These are phyloP conservation scores for Uria lomvia DNA, from an alignment of 2,113 vertebrate species.

Conservation along the genomic window DNA sequence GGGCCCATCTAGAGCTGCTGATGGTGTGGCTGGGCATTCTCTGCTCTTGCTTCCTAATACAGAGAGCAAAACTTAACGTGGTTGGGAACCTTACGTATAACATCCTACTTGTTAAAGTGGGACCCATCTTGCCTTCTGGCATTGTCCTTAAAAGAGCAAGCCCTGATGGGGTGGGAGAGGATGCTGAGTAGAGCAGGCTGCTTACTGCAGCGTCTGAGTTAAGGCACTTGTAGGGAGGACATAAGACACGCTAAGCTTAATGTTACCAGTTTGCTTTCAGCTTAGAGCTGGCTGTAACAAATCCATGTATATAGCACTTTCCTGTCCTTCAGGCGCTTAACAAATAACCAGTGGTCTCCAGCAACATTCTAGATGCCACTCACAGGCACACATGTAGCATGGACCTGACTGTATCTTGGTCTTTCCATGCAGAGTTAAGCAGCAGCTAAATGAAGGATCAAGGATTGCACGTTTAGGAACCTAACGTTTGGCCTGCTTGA, in stretches of 20 bases:
- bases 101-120: neutral
- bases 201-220: neutral
- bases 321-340: neutral
- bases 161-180: neutral
- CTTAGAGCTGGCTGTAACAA: neutral
- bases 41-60: neutral
- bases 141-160: neutral
- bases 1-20: neutral
- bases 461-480: neutral
- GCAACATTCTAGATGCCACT: neutral
- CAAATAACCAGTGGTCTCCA: neutral
- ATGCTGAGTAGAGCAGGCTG: neutral
- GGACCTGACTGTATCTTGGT: neutral
- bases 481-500: neutral
- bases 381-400: neutral
- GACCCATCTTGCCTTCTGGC: neutral
- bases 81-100: neutral
- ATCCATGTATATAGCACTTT: neutral
- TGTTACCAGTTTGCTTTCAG: neutral
- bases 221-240: neutral
- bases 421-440: neutral
- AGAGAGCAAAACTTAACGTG: neutral
- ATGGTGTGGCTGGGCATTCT: fast-evolving
- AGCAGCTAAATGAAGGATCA: neutral
- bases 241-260: too few relatives aligned